Evolutionary conservation across 2,888 invertebrate genomes (phyloP).

Genomic region (Leptopilina syphax): DNA sequence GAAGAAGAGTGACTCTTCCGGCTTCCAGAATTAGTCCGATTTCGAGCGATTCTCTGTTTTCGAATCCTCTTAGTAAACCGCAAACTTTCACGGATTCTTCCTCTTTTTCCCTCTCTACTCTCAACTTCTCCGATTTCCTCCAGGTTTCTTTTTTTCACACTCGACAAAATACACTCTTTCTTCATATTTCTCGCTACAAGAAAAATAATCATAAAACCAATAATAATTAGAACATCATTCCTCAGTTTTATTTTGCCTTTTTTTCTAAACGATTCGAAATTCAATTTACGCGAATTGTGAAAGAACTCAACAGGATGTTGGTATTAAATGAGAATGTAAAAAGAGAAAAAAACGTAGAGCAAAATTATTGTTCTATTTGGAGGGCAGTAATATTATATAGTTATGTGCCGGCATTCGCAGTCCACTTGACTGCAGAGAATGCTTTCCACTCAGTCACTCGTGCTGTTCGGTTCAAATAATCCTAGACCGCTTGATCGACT

Average conservation of each 20-base stretch:
- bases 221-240: too few species aligned
- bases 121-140: slow-evolving; percentile 9
- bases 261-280: too few species aligned
- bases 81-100: background rate
- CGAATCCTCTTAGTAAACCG: slow-evolving; percentile 36
- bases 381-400: background rate
- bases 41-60: slow-evolving; percentile 24
- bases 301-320: background rate
- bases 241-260: too few species aligned
- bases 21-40: slow-evolving; percentile 33
- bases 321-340: background rate
- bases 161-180: too few species aligned
- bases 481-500: slow-evolving; percentile 29
- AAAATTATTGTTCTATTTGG: slow-evolving; percentile 14
- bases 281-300: background rate
- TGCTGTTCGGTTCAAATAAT: slow-evolving; percentile 25
- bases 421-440: slow-evolving; percentile 21
- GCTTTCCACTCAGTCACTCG: slow-evolving; percentile 30
- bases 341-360: background rate
- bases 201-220: too few species aligned
- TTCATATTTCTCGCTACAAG: too few species aligned
- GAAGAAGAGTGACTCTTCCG: slow-evolving; percentile 35
- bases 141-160: background rate
- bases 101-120: background rate
- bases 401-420: slow-evolving; percentile 20